Percentiles rank a stretch among this genome's conserved stretches.
Conservation (phyloP, 2,888 invertebrate species). For the Scrobipalpa costella region DNA sequence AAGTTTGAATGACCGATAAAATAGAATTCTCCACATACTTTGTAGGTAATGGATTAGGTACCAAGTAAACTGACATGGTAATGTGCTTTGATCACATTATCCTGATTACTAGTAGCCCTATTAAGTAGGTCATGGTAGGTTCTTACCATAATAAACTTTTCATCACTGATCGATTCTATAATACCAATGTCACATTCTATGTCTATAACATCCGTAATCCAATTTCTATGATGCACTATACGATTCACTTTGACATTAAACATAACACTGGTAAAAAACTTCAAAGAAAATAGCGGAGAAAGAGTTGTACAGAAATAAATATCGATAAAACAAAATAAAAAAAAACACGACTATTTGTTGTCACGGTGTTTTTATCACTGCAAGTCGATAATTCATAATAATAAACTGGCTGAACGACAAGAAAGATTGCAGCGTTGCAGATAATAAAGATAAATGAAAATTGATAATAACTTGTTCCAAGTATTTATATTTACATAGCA, state of each 20-base stretch:
- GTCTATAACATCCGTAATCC: constrained; percentile 14
- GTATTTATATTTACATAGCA: constrained; percentile 25
- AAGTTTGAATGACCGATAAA: too few relatives aligned
- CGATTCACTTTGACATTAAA: neutral
- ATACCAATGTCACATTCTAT: neutral
- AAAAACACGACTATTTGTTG: neutral
- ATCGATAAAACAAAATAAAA: neutral
- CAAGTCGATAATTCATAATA: constrained; percentile 19
- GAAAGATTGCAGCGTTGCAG: constrained; percentile 20
- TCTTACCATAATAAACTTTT: neutral
- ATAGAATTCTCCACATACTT: too few relatives aligned
- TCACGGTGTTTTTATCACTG: constrained; percentile 16
- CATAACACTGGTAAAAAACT: neutral
- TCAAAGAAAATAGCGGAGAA: neutral
- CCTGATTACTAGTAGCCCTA: too few relatives aligned
- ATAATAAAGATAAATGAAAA: constrained; percentile 32
- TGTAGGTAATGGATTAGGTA: too few relatives aligned
- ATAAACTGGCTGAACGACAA: constrained; percentile 18
- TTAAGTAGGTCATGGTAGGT: neutral
- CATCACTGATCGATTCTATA: neutral
- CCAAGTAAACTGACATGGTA: too few relatives aligned
- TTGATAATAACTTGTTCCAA: constrained; percentile 29
- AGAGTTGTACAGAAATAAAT: neutral
- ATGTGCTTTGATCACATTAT: too few relatives aligned
- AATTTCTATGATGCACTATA: constrained; percentile 2